Percentiles rank a stretch among this genome's conserved stretches.
These are phyloP conservation scores for Megaceryle torquata DNA, from an alignment of 2,113 vertebrate species.

Conservation along the genomic window DNA sequence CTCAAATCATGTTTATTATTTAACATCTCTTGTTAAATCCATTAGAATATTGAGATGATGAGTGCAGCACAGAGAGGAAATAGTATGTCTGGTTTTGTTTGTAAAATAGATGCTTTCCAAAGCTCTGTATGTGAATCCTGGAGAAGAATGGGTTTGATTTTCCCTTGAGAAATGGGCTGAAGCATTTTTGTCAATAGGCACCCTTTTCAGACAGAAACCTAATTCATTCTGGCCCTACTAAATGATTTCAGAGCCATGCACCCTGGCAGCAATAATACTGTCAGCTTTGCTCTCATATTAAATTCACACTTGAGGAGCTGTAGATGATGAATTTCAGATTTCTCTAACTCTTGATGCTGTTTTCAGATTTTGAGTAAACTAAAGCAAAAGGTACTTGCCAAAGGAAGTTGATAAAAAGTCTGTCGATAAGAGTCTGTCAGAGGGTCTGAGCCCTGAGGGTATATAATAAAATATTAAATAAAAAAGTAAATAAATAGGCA, in stretches of 20 bases:
- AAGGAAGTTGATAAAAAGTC: not conserved
- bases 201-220: conserved; percentile 26
- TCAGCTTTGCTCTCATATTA: not conserved
- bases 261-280: conserved; percentile 18
- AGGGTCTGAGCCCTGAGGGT: not conserved
- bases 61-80: conserved; percentile 14
- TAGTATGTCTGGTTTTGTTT: not conserved
- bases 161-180: conserved; percentile 49
- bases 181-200: conserved; percentile 25
- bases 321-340: not conserved
- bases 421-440: not conserved
- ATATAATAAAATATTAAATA: not conserved
- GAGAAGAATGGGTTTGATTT: conserved; percentile 51
- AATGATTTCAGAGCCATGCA: not conserved
- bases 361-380: not conserved
- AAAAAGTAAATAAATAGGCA: not conserved
- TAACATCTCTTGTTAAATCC: not conserved
- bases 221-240: conserved; percentile 36
- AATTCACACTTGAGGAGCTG: conserved; percentile 11
- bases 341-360: not conserved
- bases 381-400: not conserved
- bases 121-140: not conserved
- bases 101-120: conserved; percentile 29
- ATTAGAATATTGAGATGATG: not conserved
- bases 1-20: not conserved